phyloP scores from a whole-genome alignment of 2,797 vertebrate genomes.

The Galaxias olidus region DNA sequence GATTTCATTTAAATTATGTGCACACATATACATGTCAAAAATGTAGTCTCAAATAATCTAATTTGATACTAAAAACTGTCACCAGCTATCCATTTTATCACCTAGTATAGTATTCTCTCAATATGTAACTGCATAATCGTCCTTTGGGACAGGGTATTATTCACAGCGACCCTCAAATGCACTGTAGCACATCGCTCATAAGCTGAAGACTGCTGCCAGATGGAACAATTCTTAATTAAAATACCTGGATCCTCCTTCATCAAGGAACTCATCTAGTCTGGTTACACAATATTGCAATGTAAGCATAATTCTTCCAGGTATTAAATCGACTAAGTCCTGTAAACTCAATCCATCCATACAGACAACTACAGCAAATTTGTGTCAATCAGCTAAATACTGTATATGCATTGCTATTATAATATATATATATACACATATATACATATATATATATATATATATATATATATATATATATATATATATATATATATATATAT shows the following conservation, averaged over 20 bases:
- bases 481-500: too few species aligned
- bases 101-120: neutral
- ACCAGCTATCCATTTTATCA: neutral
- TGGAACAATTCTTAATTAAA: slow-evolving; percentile 66
- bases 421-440: too few species aligned
- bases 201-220: slow-evolving; percentile 66
- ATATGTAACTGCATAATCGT: slow-evolving; percentile 45
- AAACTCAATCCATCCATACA: too few species aligned
- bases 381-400: too few species aligned
- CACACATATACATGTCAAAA: neutral
- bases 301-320: too few species aligned
- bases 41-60: neutral
- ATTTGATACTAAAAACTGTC: neutral
- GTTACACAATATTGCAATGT: slow-evolving; percentile 37
- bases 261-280: slow-evolving; percentile 36
- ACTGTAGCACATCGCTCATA: slow-evolving; percentile 69
- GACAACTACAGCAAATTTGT: too few species aligned
- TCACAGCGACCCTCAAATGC: slow-evolving; percentile 50
- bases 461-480: too few species aligned
- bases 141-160: slow-evolving; percentile 42
- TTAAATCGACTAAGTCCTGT: too few species aligned
- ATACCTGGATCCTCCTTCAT: slow-evolving; percentile 70
- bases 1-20: neutral
- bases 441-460: too few species aligned
- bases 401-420: too few species aligned